These are phyloP conservation scores for Xylocampa areola DNA, from an alignment of 2,888 invertebrate species.

Conservation along the genomic window DNA sequence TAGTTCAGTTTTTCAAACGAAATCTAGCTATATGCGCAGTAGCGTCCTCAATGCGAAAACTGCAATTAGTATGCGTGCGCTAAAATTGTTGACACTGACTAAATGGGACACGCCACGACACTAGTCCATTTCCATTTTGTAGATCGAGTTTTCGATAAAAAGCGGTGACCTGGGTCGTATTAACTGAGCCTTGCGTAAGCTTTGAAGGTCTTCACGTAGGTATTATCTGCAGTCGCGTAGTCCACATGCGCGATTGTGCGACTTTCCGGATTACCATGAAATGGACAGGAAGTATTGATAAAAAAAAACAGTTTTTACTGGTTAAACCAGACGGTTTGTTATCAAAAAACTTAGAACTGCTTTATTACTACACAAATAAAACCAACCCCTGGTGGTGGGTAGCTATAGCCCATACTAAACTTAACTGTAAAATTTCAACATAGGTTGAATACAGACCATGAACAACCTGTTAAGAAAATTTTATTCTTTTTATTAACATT, in stretches of 20 bases:
- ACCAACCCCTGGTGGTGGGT: too few species aligned
- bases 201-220: conserved; percentile 17
- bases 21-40: conserved; percentile 29
- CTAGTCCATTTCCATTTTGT: conserved; percentile 24
- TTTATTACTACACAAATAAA: too few species aligned
- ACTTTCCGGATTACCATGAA: conserved; percentile 38
- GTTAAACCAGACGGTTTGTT: background rate
- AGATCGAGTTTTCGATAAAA: conserved; percentile 35
- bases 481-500: conserved; percentile 18
- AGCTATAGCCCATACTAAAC: too few species aligned
- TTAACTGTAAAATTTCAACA: too few species aligned
- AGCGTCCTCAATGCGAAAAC: conserved; percentile 32
- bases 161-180: conserved; percentile 27
- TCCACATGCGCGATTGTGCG: conserved; percentile 22
- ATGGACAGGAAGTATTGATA: conserved; percentile 42
- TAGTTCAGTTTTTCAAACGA: conserved; percentile 24
- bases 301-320: conserved; percentile 27
- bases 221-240: conserved; percentile 13
- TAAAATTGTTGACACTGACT: conserved; percentile 35
- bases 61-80: conserved; percentile 37
- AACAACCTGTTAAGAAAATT: conserved; percentile 20
- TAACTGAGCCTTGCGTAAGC: conserved; percentile 33
- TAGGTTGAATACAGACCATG: conserved; percentile 20
- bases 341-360: too few species aligned
- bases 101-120: conserved; percentile 35